phyloP scores from a whole-genome alignment of 2,888 invertebrate species.

The Palloptera scutellata region DNA sequence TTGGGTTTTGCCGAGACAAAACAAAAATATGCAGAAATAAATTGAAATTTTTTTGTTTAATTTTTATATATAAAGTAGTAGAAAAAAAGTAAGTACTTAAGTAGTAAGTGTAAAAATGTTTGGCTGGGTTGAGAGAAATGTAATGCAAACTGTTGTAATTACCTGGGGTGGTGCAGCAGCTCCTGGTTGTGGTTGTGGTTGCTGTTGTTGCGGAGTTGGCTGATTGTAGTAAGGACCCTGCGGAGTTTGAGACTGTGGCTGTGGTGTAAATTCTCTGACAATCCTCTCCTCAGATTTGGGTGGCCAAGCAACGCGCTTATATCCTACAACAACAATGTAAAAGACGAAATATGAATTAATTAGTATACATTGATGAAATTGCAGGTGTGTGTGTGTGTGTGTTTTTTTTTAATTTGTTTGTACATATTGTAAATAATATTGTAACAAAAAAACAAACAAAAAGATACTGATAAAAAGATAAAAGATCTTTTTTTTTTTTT shows the following conservation, averaged over 20 bases:
- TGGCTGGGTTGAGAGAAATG: too few species aligned
- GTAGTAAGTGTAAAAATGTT: too few species aligned
- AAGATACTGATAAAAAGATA: too few species aligned
- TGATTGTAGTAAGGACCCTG: conserved; percentile 48
- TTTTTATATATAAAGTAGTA: too few species aligned
- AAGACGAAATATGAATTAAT: conserved; percentile 9
- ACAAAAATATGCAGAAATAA: too few species aligned
- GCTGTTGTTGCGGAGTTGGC: conserved; percentile 36
- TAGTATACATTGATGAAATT: not conserved
- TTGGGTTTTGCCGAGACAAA: too few species aligned
- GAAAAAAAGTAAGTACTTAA: too few species aligned
- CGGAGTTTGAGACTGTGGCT: conserved; percentile 54
- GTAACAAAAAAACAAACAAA: not conserved
- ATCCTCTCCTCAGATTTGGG: conserved; percentile 76
- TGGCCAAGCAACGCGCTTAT: conserved; percentile 89
- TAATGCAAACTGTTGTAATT: conserved; percentile 39
- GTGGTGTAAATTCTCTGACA: conserved; percentile 66
- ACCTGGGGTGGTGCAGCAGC: conserved; percentile 53
- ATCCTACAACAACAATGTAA: conserved; percentile 66
- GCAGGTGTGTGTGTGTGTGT: not conserved
- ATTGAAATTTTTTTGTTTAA: too few species aligned
- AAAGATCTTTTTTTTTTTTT: not conserved
- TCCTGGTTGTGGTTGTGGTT: conserved; percentile 37
- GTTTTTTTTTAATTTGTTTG: not conserved
- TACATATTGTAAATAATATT: too few species aligned